A percentile compares a stretch with the other conserved stretches of the same genome.
phyloP scores from a whole-genome alignment of 2,888 invertebrate species.

The Eucriotettix oculatus region DNA sequence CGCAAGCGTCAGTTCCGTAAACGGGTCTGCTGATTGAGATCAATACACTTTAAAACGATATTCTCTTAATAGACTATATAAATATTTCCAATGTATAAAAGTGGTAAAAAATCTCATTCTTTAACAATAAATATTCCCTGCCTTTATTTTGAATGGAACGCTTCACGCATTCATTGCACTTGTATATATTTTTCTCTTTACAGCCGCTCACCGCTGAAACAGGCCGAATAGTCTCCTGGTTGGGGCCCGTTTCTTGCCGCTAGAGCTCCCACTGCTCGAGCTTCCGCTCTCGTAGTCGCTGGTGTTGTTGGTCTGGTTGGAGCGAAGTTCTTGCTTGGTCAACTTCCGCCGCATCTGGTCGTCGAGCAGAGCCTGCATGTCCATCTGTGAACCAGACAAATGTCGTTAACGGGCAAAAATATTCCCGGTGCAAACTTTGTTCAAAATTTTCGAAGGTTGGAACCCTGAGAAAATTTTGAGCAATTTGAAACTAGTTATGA shows the following conservation, averaged over 20 bases:
- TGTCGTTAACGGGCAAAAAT: no score
- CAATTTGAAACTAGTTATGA: no score
- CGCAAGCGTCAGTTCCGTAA: neutral
- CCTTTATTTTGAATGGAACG: neutral
- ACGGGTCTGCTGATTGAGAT: neutral
- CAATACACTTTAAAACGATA: neutral
- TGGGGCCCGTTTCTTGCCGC: constrained; percentile 27
- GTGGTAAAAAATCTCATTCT: no score
- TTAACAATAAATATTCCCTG: neutral
- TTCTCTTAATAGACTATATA: neutral
- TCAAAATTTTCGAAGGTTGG: no score
- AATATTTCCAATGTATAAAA: neutral
- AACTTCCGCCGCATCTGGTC: constrained; percentile 81
- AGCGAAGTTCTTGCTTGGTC: constrained; percentile 22
- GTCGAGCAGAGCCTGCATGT: constrained; percentile 83
- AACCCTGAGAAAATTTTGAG: no score
- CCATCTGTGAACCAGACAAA: constrained; percentile 46
- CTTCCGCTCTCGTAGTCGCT: constrained; percentile 1
- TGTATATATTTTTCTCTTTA: no score
- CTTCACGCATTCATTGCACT: no score
- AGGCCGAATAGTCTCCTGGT: constrained; percentile 28
- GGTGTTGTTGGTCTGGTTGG: neutral
- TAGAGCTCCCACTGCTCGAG: constrained; percentile 1
- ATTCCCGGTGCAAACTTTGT: no score
- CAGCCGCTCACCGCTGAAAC: constrained; percentile 29